Base-by-base conservation (phyloP, 2,797 vertebrate genomes). In the Micrastur ruficollis region DNA sequence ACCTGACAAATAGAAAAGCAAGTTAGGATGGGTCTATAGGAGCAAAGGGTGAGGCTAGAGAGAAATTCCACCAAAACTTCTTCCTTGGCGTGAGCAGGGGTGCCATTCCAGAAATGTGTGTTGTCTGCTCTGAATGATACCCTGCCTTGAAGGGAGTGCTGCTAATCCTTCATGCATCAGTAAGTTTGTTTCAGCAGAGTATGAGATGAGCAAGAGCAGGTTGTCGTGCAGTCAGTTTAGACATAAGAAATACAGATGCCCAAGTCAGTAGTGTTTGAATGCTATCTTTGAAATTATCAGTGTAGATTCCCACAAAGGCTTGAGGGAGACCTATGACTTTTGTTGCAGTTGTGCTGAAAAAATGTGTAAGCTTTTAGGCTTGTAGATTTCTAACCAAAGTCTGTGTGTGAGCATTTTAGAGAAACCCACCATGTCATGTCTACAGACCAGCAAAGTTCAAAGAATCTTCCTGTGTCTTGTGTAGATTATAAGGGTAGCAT, bases 21-120 rank as follows among this genome's bases (percentile, higher is more conserved):
- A 34, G 27, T 81, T 61, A 53, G 29, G 9, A 44, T 55, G 46
- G 26, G 11, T 2, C 44, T 71, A 3, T 34, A 32, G 18, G 71
- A 79, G 29, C 22, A 38, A 70, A 68, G 29, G 14, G 11, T 63
- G 21, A 74, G 20, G 11, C 25, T 73, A 2, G 21, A 67, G 15
- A 68, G 38, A 5, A 90, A 61, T 47, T 63, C 6, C 17, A 11
- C 22, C 8, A 15, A 42, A 65, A 16, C 21, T 32, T 36, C 44
- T 59, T 85, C 47, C 11, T 70, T 66, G 36, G 4, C 65, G 10
- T 0, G 0, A 53, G 26, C 12, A 78, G 38, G 26, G 22, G 7
- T 40, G 12, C 44, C 38, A 21, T 91, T 40, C 29, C n/a, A 44
- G 59, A 72, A 84, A 19, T 6, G 6, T 25, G 2, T 22, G 44